Evolutionary conservation across 2,797 vertebrate genomes (phyloP).

Genomic region (Martes flavigula): DNA sequence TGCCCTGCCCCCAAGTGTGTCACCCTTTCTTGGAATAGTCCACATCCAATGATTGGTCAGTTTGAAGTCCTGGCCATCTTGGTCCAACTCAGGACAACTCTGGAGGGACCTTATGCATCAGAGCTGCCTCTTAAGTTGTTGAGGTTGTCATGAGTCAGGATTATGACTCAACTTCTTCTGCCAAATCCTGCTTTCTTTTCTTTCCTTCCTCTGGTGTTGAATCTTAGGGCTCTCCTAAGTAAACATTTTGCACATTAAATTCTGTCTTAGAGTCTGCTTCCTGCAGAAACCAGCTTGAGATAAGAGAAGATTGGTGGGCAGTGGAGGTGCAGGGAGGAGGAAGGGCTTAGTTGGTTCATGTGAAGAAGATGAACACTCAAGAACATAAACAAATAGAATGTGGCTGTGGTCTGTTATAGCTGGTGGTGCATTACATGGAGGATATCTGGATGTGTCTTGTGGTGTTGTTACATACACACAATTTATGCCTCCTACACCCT

Average conservation of each 20-base stretch:
- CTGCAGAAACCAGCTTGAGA: not conserved
- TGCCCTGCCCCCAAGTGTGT: not conserved
- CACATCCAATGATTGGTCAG: not conserved
- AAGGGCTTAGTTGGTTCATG: not conserved
- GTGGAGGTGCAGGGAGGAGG: not conserved
- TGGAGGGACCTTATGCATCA: not conserved
- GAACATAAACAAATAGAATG: not conserved
- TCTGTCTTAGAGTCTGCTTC: not conserved
- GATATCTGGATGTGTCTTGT: not conserved
- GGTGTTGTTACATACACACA: not conserved
- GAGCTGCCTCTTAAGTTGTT: not conserved
- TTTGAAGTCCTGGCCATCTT: not conserved
- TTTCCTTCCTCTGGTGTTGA: not conserved
- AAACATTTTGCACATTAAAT: not conserved
- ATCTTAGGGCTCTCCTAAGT: not conserved
- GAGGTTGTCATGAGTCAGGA: not conserved
- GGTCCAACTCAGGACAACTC: not conserved
- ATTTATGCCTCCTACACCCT: not conserved
- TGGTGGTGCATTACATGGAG: not conserved
- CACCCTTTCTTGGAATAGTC: not conserved
- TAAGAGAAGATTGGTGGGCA: not conserved
- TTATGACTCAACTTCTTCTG: not conserved
- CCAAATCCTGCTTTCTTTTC: not conserved
- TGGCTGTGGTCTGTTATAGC: not conserved
- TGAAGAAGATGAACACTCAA: not conserved